Conservation (phyloP, 2,113 vertebrate genomes). For the Pachyramphus minor region DNA sequence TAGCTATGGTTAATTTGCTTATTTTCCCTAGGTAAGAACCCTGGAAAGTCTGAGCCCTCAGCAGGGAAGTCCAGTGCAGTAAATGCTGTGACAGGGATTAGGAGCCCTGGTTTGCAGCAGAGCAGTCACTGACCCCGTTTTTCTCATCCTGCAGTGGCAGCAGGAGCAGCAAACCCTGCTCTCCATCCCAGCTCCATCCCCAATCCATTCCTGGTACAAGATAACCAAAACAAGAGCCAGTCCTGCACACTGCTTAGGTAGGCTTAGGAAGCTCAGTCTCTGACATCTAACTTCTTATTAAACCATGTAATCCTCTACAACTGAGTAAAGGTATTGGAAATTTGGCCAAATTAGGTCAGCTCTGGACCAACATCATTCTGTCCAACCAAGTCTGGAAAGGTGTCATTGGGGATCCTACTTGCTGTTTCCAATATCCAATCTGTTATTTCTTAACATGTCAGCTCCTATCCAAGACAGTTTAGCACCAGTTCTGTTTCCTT, state of each 20-base stretch:
- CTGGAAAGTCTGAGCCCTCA: not conserved
- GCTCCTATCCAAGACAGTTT: not conserved
- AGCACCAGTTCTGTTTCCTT: not conserved
- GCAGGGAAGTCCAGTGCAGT: not conserved
- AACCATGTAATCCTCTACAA: not conserved
- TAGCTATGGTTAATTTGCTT: not conserved
- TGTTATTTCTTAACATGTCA: not conserved
- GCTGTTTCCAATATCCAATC: not conserved
- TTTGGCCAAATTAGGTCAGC: not conserved
- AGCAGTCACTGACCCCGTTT: not conserved
- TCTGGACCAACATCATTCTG: not conserved
- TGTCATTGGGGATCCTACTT: not conserved
- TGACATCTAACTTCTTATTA: not conserved
- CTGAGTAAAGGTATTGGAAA: not conserved
- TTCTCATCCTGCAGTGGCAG: not conserved
- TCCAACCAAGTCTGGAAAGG: not conserved
- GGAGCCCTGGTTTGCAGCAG: not conserved
- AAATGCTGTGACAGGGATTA: not conserved
- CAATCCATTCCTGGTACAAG: rapidly evolving
- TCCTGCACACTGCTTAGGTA: not conserved
- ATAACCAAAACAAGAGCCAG: not conserved
- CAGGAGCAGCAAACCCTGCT: not conserved
- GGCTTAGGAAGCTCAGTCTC: not conserved
- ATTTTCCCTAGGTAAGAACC: not conserved
- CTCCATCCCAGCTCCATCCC: not conserved